phyloP scores from a whole-genome alignment of 30 jellyfish, hydroid and myxozoan genomes.

The Aurelia aurita complex sp. Pacific region DNA sequence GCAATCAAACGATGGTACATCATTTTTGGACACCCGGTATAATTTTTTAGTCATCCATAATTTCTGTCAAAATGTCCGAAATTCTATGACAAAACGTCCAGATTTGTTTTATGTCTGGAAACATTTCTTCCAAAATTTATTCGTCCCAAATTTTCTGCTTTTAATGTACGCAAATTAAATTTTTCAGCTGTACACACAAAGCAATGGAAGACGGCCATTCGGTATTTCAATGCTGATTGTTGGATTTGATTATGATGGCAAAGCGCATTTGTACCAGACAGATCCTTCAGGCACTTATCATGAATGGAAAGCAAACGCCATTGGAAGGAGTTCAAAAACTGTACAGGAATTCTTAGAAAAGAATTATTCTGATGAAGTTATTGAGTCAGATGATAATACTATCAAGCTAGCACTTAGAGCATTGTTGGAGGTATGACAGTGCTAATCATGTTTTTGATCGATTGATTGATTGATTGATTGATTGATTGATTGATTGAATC shows the following conservation, averaged over 20 bases:
- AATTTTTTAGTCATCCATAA: too few relatives aligned
- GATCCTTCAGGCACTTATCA: conserved; percentile 97
- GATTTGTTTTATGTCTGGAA: too few relatives aligned
- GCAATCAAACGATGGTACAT: too few relatives aligned
- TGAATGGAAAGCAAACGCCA: conserved; percentile 97
- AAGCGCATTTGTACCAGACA: conserved; percentile 90
- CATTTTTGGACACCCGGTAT: too few relatives aligned
- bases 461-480: too few relatives aligned
- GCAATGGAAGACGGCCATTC: conserved; percentile 95
- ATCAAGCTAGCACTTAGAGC: conserved; percentile 91
- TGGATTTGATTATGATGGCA: conserved; percentile 95
- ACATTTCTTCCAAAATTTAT: too few relatives aligned
- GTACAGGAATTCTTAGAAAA: conserved; percentile 92
- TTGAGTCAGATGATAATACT: conserved; percentile 73
- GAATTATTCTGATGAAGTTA: conserved; percentile 74
- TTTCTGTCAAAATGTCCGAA: too few relatives aligned
- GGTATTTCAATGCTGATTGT: conserved; percentile 88
- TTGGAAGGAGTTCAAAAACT: conserved; percentile 91
- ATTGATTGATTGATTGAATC: too few relatives aligned
- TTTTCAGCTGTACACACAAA: conserved; percentile 78
- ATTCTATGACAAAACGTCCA: too few relatives aligned
- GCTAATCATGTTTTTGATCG: not conserved
- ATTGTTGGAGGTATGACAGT: conserved; percentile 70
- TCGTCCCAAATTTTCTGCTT: not conserved
- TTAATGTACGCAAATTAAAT: not conserved